These are phyloP conservation scores for Procapra przewalskii DNA, from an alignment of 2,113 vertebrate species.

Conservation along the genomic window DNA sequence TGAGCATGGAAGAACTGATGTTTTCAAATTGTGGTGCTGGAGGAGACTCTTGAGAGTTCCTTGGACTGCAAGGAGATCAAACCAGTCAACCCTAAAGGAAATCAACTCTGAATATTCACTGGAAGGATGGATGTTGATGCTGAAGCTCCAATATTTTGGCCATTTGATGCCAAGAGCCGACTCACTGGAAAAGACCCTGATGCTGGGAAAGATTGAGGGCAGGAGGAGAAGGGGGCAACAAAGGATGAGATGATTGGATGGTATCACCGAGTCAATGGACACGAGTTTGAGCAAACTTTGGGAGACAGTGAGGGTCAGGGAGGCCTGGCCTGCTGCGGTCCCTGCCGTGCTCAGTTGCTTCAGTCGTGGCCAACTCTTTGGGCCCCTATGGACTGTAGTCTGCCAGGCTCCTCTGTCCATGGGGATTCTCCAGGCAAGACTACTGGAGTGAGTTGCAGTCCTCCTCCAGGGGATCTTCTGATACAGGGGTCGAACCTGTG, in stretches of 20 bases:
- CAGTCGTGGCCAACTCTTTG: neutral
- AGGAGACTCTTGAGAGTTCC: neutral
- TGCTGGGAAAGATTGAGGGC: neutral
- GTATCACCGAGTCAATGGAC: neutral
- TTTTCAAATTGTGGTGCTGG: neutral
- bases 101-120: neutral
- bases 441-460: neutral
- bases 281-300: neutral
- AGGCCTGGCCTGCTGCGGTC: neutral
- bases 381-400: neutral
- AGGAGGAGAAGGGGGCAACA: neutral
- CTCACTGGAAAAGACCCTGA: neutral
- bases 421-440: neutral
- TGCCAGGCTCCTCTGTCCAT: neutral
- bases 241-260: neutral
- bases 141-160: neutral
- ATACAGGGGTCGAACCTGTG: accelerated
- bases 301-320: neutral
- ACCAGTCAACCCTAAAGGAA: neutral
- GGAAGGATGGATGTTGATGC: neutral
- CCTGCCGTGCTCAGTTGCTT: neutral
- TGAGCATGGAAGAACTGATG: neutral
- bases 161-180: neutral
- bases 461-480: neutral
- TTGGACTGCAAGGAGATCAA: neutral